phyloP scores from a whole-genome alignment of 2,113 vertebrate genomes.

The Scalopus aquaticus region DNA sequence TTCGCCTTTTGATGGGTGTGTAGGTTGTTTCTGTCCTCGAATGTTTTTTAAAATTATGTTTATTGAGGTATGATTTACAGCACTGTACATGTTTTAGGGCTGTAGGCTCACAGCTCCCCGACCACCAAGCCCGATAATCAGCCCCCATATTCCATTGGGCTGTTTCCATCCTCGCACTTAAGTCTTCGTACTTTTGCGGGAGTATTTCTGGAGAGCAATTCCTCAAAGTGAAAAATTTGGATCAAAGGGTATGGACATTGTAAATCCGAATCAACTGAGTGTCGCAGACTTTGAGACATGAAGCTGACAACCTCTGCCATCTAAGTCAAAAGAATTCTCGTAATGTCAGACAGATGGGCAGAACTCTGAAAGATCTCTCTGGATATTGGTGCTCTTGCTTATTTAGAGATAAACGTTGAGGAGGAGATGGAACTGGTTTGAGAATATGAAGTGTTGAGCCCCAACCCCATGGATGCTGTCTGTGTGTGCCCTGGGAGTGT shows the following conservation, averaged over 20 bases:
- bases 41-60: no score
- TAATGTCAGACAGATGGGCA: not conserved
- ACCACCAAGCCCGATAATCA: no score
- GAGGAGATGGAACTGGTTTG: not conserved
- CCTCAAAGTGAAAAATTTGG: not conserved
- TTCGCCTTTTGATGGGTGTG: not conserved
- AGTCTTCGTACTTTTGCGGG: not conserved
- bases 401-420: not conserved
- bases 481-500: not conserved
- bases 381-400: not conserved
- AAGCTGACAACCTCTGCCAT: not conserved
- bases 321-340: not conserved
- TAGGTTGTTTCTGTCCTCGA: not conserved
- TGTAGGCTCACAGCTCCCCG: no score
- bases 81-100: no score
- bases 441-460: not conserved
- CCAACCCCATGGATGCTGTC: not conserved
- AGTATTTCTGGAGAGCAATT: not conserved
- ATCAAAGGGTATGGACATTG: not conserved
- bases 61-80: no score
- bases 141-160: not conserved
- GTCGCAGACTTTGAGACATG: conserved; percentile 14
- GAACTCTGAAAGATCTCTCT: not conserved
- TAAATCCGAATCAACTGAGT: not conserved
- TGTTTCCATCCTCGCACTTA: not conserved